Evolutionary conservation across 2,888 invertebrate genomes (phyloP).

Genomic region (Luffia ferchaultella): DNA sequence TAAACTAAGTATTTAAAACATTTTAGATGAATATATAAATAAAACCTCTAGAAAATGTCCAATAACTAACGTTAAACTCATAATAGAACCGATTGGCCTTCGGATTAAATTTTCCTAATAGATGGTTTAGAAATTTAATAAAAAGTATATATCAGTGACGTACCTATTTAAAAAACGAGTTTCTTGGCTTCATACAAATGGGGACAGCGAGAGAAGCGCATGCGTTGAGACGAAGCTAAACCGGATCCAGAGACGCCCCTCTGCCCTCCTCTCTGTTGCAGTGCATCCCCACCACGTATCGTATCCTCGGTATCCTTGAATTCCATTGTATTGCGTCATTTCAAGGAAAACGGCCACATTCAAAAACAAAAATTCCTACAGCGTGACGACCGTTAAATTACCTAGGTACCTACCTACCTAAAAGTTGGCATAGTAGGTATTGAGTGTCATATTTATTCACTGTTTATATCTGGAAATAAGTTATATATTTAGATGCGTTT

Average conservation of each 20-base stretch:
- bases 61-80: neutral
- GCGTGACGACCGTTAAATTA: too few relatives aligned
- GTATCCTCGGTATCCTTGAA: constrained; percentile 13
- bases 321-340: neutral
- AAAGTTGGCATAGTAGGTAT: too few relatives aligned
- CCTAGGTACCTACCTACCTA: too few relatives aligned
- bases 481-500: too few relatives aligned
- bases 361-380: too few relatives aligned
- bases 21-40: too few relatives aligned
- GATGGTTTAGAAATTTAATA: neutral
- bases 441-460: too few relatives aligned
- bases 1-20: too few relatives aligned
- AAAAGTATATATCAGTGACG: neutral
- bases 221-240: constrained; percentile 33
- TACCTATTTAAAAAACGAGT: neutral
- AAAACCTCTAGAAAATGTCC: too few relatives aligned
- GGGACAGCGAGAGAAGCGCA: constrained; percentile 31
- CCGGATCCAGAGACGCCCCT: constrained; percentile 28
- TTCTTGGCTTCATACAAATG: constrained; percentile 23
- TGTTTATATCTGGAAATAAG: too few relatives aligned
- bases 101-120: neutral
- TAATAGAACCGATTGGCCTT: too few relatives aligned
- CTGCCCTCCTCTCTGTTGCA: constrained; percentile 6
- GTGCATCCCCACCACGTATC: constrained; percentile 15
- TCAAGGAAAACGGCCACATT: too few relatives aligned